phyloP scores from a whole-genome alignment of 2,888 invertebrate genomes.

The Pyrocoelia pectoralis region DNA sequence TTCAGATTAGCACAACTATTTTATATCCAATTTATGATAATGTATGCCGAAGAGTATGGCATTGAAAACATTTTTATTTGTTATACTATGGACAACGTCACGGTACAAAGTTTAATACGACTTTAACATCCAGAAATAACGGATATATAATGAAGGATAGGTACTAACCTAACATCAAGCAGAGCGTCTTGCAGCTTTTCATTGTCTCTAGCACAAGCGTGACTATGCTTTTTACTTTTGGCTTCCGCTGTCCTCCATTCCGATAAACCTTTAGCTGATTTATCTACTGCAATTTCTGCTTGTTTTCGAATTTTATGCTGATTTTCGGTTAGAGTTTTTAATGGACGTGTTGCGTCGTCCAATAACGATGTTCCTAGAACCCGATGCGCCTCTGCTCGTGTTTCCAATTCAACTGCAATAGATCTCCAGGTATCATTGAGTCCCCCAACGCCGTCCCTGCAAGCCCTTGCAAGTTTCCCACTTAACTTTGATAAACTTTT shows the following conservation, averaged over 20 bases:
- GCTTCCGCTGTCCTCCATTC: slow-evolving; percentile 89
- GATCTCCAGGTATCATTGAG: slow-evolving; percentile 92
- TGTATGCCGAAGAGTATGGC: no score
- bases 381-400: slow-evolving; percentile 89
- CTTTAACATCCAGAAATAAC: no score
- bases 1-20: no score
- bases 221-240: slow-evolving; percentile 90
- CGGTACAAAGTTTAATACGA: no score
- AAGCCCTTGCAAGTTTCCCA: slow-evolving; percentile 83
- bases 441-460: slow-evolving; percentile 78
- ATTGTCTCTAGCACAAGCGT: slow-evolving; percentile 86
- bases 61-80: no score
- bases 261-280: slow-evolving; percentile 78
- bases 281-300: slow-evolving; percentile 85
- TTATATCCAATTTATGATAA: no score
- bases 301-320: slow-evolving; percentile 76
- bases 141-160: background rate
- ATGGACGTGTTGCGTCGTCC: slow-evolving; percentile 90
- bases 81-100: no score
- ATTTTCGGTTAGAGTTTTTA: slow-evolving; percentile 75
- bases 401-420: slow-evolving; percentile 91
- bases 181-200: slow-evolving; percentile 88
- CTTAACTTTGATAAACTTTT: slow-evolving; percentile 90
- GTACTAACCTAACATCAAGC: slow-evolving; percentile 62
- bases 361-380: slow-evolving; percentile 68